phyloP scores from a whole-genome alignment of 2,888 invertebrate genomes.

The Aphodius granarius region DNA sequence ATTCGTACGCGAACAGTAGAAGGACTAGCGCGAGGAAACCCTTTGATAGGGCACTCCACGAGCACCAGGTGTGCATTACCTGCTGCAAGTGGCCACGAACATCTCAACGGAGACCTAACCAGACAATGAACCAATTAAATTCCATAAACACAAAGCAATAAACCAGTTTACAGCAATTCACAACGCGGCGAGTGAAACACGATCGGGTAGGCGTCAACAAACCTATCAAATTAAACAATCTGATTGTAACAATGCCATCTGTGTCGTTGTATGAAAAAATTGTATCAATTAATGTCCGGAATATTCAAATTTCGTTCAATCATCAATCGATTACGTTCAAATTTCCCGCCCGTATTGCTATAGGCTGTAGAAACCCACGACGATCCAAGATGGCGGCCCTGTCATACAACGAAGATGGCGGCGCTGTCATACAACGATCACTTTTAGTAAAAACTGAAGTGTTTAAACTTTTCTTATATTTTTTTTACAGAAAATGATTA shows the following conservation, averaged over 20 bases:
- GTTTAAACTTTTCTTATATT: too few relatives aligned
- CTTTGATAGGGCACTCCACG: constrained; percentile 60
- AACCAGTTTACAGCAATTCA: not conserved
- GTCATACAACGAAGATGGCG: too few relatives aligned
- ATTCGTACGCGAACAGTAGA: constrained; percentile 69
- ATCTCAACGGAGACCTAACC: not conserved
- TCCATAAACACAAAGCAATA: not conserved
- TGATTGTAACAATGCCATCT: not conserved
- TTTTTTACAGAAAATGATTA: too few relatives aligned
- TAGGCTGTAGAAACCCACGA: too few relatives aligned
- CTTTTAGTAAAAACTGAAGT: too few relatives aligned
- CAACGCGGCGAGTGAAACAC: not conserved
- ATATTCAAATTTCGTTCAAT: not conserved
- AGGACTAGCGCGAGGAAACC: constrained; percentile 61
- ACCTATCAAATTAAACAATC: not conserved
- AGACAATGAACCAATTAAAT: not conserved
- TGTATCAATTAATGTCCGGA: not conserved
- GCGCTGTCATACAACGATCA: too few relatives aligned
- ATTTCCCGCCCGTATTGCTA: too few relatives aligned
- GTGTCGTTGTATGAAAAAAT: not conserved
- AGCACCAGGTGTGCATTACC: constrained; percentile 44
- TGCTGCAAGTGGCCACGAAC: not conserved
- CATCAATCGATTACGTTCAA: not conserved
- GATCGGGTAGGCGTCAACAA: not conserved
- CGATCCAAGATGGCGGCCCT: too few relatives aligned